Conservation (phyloP, 2,888 invertebrate genomes). For the Luperina nickerlii region DNA sequence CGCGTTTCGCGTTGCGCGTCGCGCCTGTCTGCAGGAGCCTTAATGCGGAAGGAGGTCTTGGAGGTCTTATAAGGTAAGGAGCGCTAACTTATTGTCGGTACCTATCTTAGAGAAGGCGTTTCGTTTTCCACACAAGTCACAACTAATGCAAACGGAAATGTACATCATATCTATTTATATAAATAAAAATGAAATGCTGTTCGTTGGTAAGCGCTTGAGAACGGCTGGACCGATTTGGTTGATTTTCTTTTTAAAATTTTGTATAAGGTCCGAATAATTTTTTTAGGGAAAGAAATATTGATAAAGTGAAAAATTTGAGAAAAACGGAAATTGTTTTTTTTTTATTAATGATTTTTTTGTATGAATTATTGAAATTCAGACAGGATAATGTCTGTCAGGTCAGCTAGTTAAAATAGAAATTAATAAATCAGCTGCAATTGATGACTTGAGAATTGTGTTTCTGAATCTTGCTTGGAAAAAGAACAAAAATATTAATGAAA, state of each 20-base stretch:
- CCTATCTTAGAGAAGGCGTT: no score
- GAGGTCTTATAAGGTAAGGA: conserved; percentile 7
- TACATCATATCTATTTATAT: no score
- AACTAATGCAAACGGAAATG: no score
- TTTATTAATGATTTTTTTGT: background rate
- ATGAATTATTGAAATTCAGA: background rate
- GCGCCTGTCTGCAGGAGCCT: no score
- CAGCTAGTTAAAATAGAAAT: background rate
- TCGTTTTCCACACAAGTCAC: no score
- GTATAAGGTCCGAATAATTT: background rate
- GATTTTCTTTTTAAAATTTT: background rate
- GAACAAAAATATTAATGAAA: background rate
- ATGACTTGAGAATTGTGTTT: no score
- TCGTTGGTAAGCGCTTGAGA: no score
- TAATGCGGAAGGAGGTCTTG: conserved; percentile 63
- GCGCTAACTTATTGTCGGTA: background rate
- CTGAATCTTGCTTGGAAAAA: background rate
- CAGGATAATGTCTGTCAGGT: background rate
- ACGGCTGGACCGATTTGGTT: no score
- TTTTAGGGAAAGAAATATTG: background rate
- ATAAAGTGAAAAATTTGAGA: background rate
- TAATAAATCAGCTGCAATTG: background rate
- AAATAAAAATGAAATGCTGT: no score
- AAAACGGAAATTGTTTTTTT: background rate
- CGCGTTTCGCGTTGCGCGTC: no score